phyloP scores from a whole-genome alignment of 2,888 invertebrate genomes.

The Eupeodes latifasciatus region DNA sequence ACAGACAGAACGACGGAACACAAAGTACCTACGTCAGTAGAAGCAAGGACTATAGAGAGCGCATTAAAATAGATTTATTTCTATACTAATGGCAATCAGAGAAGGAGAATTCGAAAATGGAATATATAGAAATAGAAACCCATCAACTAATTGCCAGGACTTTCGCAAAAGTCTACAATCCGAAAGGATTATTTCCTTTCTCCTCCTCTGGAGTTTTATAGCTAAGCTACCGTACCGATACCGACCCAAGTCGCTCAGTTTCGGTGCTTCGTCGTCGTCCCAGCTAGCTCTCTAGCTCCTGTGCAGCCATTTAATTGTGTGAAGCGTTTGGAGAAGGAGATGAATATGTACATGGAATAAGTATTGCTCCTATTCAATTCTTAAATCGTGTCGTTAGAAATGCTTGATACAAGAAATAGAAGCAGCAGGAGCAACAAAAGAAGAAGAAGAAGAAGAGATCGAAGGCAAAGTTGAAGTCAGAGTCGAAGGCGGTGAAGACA shows the following conservation, averaged over 20 bases:
- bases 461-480: background rate
- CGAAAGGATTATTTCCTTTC: constrained; percentile 50
- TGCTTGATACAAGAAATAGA: constrained; percentile 3
- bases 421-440: too few relatives aligned
- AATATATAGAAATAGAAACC: constrained; percentile 54
- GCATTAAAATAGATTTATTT: constrained; percentile 53
- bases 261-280: background rate
- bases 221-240: background rate
- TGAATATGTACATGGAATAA: background rate
- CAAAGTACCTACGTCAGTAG: background rate
- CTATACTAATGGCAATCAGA: constrained; percentile 14
- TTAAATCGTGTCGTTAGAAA: constrained; percentile 44
- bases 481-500: background rate
- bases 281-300: background rate
- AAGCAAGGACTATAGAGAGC: background rate
- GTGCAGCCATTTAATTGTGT: constrained; percentile 60
- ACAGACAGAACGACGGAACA: background rate
- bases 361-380: constrained; percentile 29
- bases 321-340: background rate
- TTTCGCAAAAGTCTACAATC: constrained; percentile 55
- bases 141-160: constrained; percentile 70
- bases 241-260: too few relatives aligned
- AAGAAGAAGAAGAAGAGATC: constrained; percentile 1
- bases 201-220: background rate
- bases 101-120: constrained; percentile 20